These are phyloP conservation scores for Drosophila lutescens DNA, from an alignment of 2,888 invertebrate species.

Conservation along the genomic window DNA sequence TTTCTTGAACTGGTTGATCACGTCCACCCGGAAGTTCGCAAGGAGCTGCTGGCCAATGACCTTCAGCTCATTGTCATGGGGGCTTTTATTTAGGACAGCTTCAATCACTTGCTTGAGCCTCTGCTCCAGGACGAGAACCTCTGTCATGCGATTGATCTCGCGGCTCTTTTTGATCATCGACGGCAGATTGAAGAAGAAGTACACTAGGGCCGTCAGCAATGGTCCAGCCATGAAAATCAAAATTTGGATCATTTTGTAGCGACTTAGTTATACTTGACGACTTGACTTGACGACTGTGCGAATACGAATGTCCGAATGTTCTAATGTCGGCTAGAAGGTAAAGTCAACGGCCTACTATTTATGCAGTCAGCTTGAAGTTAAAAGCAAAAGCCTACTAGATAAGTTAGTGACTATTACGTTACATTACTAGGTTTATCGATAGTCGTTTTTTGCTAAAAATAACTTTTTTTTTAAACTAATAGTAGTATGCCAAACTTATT, in stretches of 20 bases:
- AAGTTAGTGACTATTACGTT: no score
- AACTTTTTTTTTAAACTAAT: no score
- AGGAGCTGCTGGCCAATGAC: rapidly evolving
- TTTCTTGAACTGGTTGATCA: background rate
- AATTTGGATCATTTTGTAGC: background rate
- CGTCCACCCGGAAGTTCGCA: background rate
- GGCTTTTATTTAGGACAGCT: background rate
- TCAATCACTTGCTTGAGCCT: background rate
- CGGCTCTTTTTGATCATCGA: background rate
- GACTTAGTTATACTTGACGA: background rate
- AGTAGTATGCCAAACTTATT: no score
- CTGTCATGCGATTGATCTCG: background rate
- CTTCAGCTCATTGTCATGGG: background rate
- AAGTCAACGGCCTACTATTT: no score
- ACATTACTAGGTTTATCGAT: no score
- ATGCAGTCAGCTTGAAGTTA: background rate
- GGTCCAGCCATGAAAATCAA: background rate
- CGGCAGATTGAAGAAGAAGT: background rate
- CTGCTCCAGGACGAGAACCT: background rate
- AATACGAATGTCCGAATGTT: background rate
- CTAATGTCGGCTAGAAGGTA: no score
- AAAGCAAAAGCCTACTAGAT: background rate
- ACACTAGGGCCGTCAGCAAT: background rate
- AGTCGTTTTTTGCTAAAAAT: no score
- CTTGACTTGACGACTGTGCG: background rate